Evolutionary conservation across 2,797 vertebrate genomes (phyloP).

Genomic region (Uromys caudimaculatus): DNA sequence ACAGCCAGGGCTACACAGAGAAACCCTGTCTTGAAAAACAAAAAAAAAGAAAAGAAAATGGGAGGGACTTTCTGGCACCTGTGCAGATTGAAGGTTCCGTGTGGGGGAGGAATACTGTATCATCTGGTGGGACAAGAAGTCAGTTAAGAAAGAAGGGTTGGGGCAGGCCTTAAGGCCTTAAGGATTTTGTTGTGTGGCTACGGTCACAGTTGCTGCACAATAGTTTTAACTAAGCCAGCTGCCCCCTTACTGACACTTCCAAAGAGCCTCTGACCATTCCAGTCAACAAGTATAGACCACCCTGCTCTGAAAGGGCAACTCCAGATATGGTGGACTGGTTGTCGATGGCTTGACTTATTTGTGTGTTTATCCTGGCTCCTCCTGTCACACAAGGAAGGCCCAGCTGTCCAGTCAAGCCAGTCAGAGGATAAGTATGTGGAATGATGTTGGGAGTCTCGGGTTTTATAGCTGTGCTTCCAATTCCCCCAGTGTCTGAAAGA

Average conservation of each 20-base stretch:
- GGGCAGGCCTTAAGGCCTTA: neutral
- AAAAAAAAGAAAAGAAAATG: no score
- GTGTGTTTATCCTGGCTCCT: neutral
- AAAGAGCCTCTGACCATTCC: neutral
- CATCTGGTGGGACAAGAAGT: neutral
- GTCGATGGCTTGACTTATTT: accelerated
- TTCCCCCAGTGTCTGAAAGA: neutral
- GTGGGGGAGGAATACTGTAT: neutral
- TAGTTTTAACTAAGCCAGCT: neutral
- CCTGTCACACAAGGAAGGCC: neutral
- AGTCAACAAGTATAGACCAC: neutral
- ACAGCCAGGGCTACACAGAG: no score
- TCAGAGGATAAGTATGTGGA: neutral
- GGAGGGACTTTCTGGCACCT: neutral
- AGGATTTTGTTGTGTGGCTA: neutral
- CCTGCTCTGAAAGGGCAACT: neutral
- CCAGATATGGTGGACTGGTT: neutral
- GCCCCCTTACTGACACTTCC: neutral
- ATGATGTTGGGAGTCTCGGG: neutral
- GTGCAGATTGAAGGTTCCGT: neutral
- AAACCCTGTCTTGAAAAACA: no score
- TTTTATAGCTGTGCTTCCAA: neutral
- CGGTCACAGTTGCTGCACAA: neutral
- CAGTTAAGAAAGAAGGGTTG: neutral
- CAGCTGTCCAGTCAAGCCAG: neutral